Percentiles rank a stretch among this genome's conserved stretches.
Conservation (phyloP, 2,797 vertebrate species). For the Schizopygopsis pylzovi region DNA sequence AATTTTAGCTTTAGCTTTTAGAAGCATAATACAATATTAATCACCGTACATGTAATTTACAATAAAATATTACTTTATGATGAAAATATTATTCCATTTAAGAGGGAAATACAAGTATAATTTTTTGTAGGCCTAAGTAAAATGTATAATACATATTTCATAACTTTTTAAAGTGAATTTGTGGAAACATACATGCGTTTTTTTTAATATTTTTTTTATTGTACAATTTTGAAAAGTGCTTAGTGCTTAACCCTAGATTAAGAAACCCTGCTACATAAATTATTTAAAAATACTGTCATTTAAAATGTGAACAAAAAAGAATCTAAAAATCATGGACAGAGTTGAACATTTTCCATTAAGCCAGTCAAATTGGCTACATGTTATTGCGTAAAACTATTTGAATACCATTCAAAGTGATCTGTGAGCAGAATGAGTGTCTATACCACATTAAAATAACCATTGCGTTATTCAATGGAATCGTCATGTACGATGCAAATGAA, state of each 20-base stretch:
- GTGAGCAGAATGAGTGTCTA: background rate
- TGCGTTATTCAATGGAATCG: slow-evolving; percentile 4
- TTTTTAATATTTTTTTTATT: background rate
- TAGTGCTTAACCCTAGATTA: background rate
- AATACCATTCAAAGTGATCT: background rate
- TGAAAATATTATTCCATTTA: background rate
- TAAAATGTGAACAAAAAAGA: background rate
- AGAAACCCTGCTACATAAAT: background rate
- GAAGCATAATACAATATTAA: background rate
- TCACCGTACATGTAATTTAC: background rate
- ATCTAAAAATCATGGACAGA: background rate
- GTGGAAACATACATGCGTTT: no score
- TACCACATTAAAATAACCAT: background rate
- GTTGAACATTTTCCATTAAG: background rate
- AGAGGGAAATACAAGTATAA: background rate
- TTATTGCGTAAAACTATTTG: background rate
- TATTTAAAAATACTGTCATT: background rate
- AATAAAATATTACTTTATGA: background rate
- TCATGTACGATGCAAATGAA: background rate
- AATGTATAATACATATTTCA: background rate
- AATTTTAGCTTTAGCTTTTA: background rate
- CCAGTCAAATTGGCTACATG: background rate
- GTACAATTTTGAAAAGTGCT: background rate
- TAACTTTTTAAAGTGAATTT: background rate
- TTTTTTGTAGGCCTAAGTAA: background rate